Evolutionary conservation across 2,113 vertebrate species (phyloP).

Genomic region (human (Homo sapiens)): GRCh38 chr16:73628501-73629000

Average conservation of each 20-base stretch:
- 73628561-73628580: neutral
- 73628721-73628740: neutral
- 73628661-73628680: neutral
- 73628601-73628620: neutral
- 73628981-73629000: constrained; percentile 67
- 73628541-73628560: neutral
- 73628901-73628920: neutral
- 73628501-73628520: neutral
- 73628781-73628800: neutral
- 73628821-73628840: neutral
- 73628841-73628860: too few relatives aligned
- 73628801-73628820: neutral
- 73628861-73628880: neutral
- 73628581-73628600: neutral
- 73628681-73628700: neutral
- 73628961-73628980: constrained; percentile 63
- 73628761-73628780: neutral
- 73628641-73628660: neutral
- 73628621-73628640: neutral
- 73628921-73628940: neutral
- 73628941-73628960: constrained; percentile 58
- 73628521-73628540: constrained; percentile 18
- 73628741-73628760: neutral
- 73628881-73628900: neutral
- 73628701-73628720: neutral